Percentiles rank a stretch among this genome's conserved stretches.
phyloP scores from a whole-genome alignment of 2,113 vertebrate species.

The Mustelus asterias region DNA sequence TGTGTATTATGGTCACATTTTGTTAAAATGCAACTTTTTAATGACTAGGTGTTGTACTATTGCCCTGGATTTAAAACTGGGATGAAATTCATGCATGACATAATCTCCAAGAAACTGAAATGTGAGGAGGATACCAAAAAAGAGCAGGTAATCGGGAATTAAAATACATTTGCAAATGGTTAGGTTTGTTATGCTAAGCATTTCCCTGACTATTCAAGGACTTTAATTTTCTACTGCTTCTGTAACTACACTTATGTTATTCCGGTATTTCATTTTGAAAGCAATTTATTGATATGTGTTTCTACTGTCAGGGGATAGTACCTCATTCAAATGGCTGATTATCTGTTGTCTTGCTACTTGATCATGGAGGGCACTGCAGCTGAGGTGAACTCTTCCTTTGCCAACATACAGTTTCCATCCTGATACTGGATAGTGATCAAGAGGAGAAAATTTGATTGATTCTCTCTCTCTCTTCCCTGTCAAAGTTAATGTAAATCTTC shows the following conservation, averaged over 20 bases:
- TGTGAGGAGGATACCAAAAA: conserved; percentile 60
- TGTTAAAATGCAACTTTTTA: background rate
- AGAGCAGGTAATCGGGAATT: conserved; percentile 63
- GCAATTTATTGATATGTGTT: background rate
- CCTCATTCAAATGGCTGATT: background rate
- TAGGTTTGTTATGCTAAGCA: background rate
- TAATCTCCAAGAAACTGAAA: conserved; percentile 69
- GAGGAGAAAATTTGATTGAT: background rate
- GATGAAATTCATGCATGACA: conserved; percentile 73
- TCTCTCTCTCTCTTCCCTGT: background rate
- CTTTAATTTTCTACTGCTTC: conserved; percentile 35
- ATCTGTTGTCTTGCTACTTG: background rate
- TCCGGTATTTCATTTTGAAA: background rate
- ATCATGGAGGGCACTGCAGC: background rate
- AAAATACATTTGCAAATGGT: background rate
- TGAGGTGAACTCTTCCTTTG: background rate
- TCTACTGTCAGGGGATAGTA: background rate
- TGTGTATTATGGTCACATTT: background rate
- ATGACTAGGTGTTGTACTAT: conserved; percentile 78
- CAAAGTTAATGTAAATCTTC: too few relatives aligned
- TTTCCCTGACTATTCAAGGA: background rate
- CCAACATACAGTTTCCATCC: background rate
- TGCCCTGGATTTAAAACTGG: conserved; percentile 90
- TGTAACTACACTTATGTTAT: background rate
- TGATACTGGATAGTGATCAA: conserved; percentile 54